Base-by-base conservation (phyloP, 2,113 vertebrate species). In the Triplophysa tibetana region DNA sequence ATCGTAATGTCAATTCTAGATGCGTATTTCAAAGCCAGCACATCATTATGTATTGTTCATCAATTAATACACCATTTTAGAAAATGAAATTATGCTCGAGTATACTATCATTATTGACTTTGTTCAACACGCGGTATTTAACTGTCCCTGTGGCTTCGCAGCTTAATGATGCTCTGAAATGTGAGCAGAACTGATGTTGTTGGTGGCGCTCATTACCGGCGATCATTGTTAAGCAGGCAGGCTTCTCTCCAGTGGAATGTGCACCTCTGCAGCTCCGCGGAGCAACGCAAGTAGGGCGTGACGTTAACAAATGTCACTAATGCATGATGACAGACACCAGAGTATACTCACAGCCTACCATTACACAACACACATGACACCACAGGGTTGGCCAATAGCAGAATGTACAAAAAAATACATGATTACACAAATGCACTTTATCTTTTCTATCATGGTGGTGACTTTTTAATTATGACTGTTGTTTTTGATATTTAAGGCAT, bases 251-350 rank as follows among this genome's bases (percentile, higher is more conserved):
- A 33, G 65, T 80, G 70, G 33, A 75, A 83, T 68, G 45, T 50
- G 75, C 73, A 65, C 63, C 70, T 75, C 62, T 76, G 65, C 68
- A 63, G 70, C 73, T 63, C 48, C 50, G 41, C 16, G 13, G 62
- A 66, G 63, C 66, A 67, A 23, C 63, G 79, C 70, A 77, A 81
- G 33, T 76, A 73, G 79, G 63, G 67, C 43, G 43, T 81, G 69
- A 79, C 38, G 75, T 50, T 81, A 81, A 75, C 79, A 81, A 84
- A 81, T 84, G 83, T 70, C 79, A 84, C 75, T 84, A 75, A 84
- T 75, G 75, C 48, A 62, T 19, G 29, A 24, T 81, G 79, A 81
- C 83, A 84, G 79, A 78, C 72, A 82, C 52, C 76, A 81, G 54
- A 72, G 74, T 70, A 70, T 81, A 78, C 69, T 84, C 76, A 74